Percentiles rank a stretch among this genome's conserved stretches.
phyloP scores from a whole-genome alignment of 1,140 invertebrate genomes.

The Caenorhabditis remanei region DNA sequence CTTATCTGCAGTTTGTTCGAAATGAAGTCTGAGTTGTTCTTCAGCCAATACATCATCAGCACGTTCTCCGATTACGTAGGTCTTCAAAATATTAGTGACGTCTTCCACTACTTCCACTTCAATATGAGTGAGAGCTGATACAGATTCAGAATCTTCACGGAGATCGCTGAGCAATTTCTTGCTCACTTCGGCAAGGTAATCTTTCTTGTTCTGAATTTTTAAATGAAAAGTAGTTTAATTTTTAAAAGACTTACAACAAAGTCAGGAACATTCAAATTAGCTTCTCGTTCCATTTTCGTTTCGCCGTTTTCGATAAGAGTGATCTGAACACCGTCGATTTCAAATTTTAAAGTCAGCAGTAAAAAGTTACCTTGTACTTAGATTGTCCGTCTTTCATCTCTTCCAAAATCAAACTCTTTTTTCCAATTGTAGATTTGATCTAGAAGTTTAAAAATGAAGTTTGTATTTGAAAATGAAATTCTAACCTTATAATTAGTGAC shows the following conservation, averaged over 20 bases:
- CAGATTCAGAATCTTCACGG: slow-evolving; percentile 48
- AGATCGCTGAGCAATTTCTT: slow-evolving; percentile 54
- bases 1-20: slow-evolving; percentile 58
- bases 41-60: slow-evolving; percentile 60
- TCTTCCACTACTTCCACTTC: slow-evolving; percentile 65
- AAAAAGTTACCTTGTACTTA: slow-evolving; percentile 50
- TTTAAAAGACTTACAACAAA: slow-evolving; percentile 55
- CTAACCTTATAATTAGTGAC: slow-evolving; percentile 67
- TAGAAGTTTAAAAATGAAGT: not conserved
- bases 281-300: slow-evolving; percentile 63
- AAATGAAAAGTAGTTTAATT: not conserved
- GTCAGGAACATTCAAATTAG: slow-evolving; percentile 59
- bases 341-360: no score
- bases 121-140: slow-evolving; percentile 60
- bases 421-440: slow-evolving; percentile 67
- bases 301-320: slow-evolving; percentile 65
- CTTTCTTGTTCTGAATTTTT: slow-evolving; percentile 62
- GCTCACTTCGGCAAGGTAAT: slow-evolving; percentile 62
- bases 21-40: slow-evolving; percentile 54
- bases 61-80: slow-evolving; percentile 66
- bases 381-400: slow-evolving; percentile 64
- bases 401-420: slow-evolving; percentile 64
- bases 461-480: not conserved
- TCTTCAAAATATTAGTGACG: slow-evolving; percentile 67
- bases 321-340: not conserved